These are phyloP conservation scores for Apoderus coryli DNA, from an alignment of 2,888 invertebrate species.

Conservation along the genomic window DNA sequence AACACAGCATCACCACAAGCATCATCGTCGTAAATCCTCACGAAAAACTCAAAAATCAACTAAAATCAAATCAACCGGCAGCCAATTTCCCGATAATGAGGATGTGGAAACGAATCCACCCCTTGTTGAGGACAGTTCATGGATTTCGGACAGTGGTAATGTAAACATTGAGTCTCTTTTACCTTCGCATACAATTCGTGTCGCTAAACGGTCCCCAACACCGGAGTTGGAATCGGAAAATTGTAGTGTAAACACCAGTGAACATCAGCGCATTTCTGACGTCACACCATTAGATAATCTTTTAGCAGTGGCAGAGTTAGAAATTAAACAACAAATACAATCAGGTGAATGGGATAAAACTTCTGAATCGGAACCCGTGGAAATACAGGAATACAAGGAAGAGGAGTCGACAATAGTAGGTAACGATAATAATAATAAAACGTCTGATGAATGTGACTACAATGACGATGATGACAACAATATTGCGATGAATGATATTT, in stretches of 20 bases:
- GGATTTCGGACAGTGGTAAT: conserved; percentile 14
- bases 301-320: conserved; percentile 48
- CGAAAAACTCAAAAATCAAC: conserved; percentile 20
- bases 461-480: conserved; percentile 33
- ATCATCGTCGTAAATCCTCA: conserved; percentile 23
- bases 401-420: conserved; percentile 18
- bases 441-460: conserved; percentile 30
- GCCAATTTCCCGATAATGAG: conserved; percentile 28
- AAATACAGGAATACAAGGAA: conserved; percentile 26
- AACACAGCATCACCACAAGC: conserved; percentile 17
- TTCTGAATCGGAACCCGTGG: conserved; percentile 7
- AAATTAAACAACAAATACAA: conserved; percentile 43
- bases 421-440: conserved; percentile 14
- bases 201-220: conserved; percentile 26
- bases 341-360: conserved; percentile 27
- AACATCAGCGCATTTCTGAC: conserved; percentile 30
- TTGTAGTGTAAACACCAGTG: conserved; percentile 27
- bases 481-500: conserved; percentile 40
- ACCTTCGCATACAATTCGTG: conserved; percentile 45
- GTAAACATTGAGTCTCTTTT: conserved; percentile 45
- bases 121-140: conserved; percentile 24
- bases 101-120: conserved; percentile 21
- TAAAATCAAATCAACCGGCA: conserved; percentile 28
- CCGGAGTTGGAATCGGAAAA: conserved; percentile 25
- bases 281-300: conserved; percentile 43